Conservation (phyloP, 2,888 invertebrate species). For the Meandrusa payeni region DNA sequence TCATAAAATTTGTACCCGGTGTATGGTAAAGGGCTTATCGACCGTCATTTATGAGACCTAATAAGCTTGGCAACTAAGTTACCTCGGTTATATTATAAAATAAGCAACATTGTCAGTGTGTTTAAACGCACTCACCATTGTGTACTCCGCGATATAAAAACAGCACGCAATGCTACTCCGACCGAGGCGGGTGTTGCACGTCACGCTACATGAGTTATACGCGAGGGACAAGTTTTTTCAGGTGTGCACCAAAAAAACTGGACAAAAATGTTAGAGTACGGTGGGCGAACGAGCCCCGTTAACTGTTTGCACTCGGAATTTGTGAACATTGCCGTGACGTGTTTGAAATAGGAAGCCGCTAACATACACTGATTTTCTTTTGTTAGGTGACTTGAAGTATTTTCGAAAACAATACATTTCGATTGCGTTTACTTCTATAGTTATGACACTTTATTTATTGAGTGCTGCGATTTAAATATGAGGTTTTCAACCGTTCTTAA, state of each 20-base stretch:
- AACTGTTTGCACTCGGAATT: constrained; percentile 55
- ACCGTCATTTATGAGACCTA: constrained; percentile 37
- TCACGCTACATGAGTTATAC: constrained; percentile 67
- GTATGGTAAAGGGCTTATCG: too few relatives aligned
- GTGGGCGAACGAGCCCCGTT: constrained; percentile 47
- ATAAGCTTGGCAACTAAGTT: constrained; percentile 48
- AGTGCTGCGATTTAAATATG: too few relatives aligned
- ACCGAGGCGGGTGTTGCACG: constrained; percentile 62
- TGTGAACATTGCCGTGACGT: constrained; percentile 47
- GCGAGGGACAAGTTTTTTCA: constrained; percentile 48
- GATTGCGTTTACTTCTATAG: too few relatives aligned
- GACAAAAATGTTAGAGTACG: constrained; percentile 55
- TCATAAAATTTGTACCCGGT: too few relatives aligned
- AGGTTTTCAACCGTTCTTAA: too few relatives aligned
- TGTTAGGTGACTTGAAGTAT: constrained; percentile 26
- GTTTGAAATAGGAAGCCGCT: constrained; percentile 30
- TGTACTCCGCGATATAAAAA: constrained; percentile 57
- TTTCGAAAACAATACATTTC: constrained; percentile 6
- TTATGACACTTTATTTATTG: too few relatives aligned
- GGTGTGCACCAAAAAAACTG: constrained; percentile 57
- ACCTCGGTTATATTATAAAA: too few relatives aligned
- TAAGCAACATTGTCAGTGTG: too few relatives aligned
- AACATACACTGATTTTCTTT: constrained; percentile 26
- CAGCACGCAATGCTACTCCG: constrained; percentile 73
- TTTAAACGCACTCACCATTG: too few relatives aligned